Conservation (phyloP, 92 coral and sea anemone species). For the Parazoanthus atlanticus region DNA sequence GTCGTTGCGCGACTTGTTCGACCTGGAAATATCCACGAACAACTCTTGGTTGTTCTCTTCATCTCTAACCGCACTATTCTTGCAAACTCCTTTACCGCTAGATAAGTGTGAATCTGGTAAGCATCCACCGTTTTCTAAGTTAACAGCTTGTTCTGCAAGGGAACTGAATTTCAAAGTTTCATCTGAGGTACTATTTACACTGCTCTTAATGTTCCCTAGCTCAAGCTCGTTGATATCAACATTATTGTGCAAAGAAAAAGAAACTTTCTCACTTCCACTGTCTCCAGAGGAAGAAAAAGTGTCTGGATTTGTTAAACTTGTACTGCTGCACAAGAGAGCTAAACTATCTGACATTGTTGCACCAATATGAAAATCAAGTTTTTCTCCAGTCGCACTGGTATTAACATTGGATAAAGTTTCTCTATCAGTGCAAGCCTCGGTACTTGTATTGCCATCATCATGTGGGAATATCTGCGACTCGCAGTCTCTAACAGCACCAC, state of each 20-base stretch:
- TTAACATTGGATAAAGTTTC: not conserved
- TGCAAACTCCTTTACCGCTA: not conserved
- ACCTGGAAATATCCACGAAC: not conserved
- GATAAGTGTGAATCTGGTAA: not conserved
- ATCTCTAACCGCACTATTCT: not conserved
- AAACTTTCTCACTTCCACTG: not conserved
- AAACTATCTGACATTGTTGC: not conserved
- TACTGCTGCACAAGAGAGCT: not conserved
- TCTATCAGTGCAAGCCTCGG: not conserved
- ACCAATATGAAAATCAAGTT: not conserved
- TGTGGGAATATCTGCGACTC: not conserved
- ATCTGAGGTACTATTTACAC: not conserved
- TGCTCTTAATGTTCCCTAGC: not conserved
- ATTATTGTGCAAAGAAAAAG: not conserved
- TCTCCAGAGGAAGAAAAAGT: not conserved
- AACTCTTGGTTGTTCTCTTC: not conserved
- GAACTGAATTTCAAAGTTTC: not conserved
- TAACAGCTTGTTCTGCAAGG: not conserved
- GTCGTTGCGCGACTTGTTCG: not conserved
- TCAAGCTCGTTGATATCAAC: not conserved
- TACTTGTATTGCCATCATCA: not conserved
- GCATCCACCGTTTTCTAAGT: not conserved
- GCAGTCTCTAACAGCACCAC: not conserved
- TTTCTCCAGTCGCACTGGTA: not conserved
- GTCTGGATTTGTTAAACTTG: not conserved